These are phyloP conservation scores for Zaprionus lachaisei DNA, from an alignment of 1,140 invertebrate genomes.

Conservation along the genomic window DNA sequence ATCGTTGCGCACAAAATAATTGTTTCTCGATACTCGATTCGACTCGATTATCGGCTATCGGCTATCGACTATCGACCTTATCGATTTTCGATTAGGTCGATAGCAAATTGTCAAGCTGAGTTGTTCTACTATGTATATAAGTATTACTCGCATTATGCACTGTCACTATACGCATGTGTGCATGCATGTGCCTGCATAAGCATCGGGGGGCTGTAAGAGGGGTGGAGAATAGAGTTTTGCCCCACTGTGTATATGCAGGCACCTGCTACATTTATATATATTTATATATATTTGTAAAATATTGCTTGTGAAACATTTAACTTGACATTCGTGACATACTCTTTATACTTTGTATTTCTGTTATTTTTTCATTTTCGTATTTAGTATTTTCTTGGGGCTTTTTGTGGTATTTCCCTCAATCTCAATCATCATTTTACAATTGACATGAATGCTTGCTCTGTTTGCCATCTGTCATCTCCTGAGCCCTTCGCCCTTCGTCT, in stretches of 20 bases:
- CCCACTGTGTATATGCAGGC: conserved; percentile 50
- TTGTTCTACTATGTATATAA: neutral
- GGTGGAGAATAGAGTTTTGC: neutral
- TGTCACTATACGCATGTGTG: neutral
- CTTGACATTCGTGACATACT: conserved; percentile 66
- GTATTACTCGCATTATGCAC: conserved; percentile 9
- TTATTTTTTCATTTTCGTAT: conserved; percentile 11
- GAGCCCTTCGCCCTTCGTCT: neutral
- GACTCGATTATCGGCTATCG: neutral
- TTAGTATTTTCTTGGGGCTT: conserved; percentile 27
- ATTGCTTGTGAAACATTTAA: conserved; percentile 82
- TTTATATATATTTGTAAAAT: conserved; percentile 68
- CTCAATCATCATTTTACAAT: conserved; percentile 59
- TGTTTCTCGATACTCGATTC: conserved; percentile 30
- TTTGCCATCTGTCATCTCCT: neutral
- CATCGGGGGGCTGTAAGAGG: conserved; percentile 14
- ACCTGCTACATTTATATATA: conserved; percentile 39
- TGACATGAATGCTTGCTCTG: conserved; percentile 54
- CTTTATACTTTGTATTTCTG: conserved; percentile 14
- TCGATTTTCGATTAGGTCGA: neutral
- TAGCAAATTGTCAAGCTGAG: conserved; percentile 31
- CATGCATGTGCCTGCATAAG: conserved; percentile 36
- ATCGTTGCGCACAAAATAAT: conserved; percentile 34
- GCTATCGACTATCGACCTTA: neutral
- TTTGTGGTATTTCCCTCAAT: conserved; percentile 22